Conservation (phyloP, 1,140 invertebrate genomes). For the Drosophila willistoni region DNA sequence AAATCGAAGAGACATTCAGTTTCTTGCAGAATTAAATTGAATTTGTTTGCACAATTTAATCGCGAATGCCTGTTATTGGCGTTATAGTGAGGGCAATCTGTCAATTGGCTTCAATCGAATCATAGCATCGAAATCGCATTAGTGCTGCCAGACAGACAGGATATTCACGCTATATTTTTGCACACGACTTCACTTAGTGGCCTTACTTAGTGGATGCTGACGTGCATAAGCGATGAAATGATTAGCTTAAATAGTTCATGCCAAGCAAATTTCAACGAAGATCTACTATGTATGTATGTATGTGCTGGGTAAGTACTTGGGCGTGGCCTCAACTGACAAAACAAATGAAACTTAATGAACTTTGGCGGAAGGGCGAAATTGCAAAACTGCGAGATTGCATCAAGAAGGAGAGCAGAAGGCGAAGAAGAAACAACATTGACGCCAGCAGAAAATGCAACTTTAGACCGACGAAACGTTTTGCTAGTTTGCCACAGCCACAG, state of each 20-base stretch:
- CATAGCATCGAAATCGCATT: slow-evolving; percentile 71
- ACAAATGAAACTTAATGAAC: slow-evolving; percentile 70
- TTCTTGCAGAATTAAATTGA: neutral
- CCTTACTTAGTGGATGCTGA: slow-evolving; percentile 28
- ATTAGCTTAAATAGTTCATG: slow-evolving; percentile 56
- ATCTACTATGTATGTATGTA: too few relatives aligned
- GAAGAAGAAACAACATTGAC: slow-evolving; percentile 53
- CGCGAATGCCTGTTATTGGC: neutral
- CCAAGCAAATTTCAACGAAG: slow-evolving; percentile 1
- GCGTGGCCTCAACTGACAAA: slow-evolving; percentile 32
- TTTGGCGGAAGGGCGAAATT: slow-evolving; percentile 20
- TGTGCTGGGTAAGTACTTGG: slow-evolving; percentile 39
- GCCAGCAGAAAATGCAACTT: slow-evolving; percentile 35
- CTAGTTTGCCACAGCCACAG: slow-evolving; percentile 23
- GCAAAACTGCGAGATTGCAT: slow-evolving; percentile 12
- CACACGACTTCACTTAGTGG: slow-evolving; percentile 46
- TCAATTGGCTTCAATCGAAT: slow-evolving; percentile 74
- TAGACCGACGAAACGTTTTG: slow-evolving; percentile 37
- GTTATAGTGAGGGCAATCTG: slow-evolving; percentile 46
- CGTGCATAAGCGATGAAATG: slow-evolving; percentile 67
- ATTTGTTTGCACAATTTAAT: slow-evolving; percentile 14
- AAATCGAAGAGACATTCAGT: neutral
- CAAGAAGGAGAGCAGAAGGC: too few relatives aligned
- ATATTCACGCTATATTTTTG: slow-evolving; percentile 63
- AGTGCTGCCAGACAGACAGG: slow-evolving; percentile 41